Evolutionary conservation across 2,113 vertebrate genomes (phyloP), one percentile per base, ranked within the genome.

Genomic region (Entelurus aequoreus): DNA sequence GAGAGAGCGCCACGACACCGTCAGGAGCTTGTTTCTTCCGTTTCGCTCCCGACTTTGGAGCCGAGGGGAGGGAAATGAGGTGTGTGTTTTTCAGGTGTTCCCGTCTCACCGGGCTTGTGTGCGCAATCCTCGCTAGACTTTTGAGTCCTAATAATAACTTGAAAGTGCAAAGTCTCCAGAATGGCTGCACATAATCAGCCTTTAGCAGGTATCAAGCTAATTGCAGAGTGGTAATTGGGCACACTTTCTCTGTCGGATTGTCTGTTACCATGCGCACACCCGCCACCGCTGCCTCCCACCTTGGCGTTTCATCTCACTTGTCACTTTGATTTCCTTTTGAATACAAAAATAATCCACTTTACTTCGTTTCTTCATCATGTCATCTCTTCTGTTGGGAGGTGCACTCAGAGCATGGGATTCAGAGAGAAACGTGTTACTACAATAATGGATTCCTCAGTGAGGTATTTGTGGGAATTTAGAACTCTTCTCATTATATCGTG

Each of bases 91-190:
- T 89, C 89, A 91, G 89, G 89, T 91, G 84, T 79, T 70, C 54
- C 49, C 57, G 71, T 84, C 87, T 88, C 89, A 15, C 66, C 48
- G 85, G 82, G 66, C 69, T 56, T 68, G 63, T 69, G 71, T 54
- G 46, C 28, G 69, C 71, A 46, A 88, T 85, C 82, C 87, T 88
- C 87, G 14, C 64, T 68, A 85, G 85, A 84, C 82, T 82, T 28
- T 79, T 75, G 80, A 84, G 81, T 89, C 90, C 90, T 92, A 92
- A 89, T 91, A 92, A 91, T 91, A 92, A 90, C 90, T 91, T 91
- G 90, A 90, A 91, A 91, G 90, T 90, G 87, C 82, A 86, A 83
- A 83, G 82, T 83, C 77, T 87, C 55, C 68, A 76, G 82, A 78
- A 75, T 84, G 81, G 80, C 80, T 82, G 75, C 78, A 80, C 84